Conservation (phyloP, 1,140 invertebrate species). For the Drosophila prosaltans region DNA sequence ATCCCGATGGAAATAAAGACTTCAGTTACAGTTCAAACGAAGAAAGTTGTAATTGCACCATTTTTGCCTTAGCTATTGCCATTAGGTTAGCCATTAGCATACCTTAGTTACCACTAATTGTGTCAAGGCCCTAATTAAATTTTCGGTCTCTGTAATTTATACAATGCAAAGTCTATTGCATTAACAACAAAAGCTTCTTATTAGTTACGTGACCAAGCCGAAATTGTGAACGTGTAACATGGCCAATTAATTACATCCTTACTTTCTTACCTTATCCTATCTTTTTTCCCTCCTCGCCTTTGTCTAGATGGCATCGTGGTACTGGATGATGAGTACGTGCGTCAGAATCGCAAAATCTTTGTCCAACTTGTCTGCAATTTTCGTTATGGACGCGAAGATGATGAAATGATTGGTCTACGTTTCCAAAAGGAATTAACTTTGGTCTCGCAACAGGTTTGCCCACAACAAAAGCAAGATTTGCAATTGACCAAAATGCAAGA, state of each 20-base stretch:
- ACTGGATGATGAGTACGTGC: constrained; percentile 95
- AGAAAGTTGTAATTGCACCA: not conserved
- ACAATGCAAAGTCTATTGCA: constrained; percentile 36
- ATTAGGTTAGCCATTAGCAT: not conserved
- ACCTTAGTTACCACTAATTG: not conserved
- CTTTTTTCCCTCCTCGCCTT: not conserved
- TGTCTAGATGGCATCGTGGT: constrained; percentile 95
- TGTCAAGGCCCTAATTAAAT: constrained; percentile 54
- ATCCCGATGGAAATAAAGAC: not conserved
- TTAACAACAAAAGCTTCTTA: constrained; percentile 55
- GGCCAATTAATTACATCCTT: constrained; percentile 50
- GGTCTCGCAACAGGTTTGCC: constrained; percentile 93
- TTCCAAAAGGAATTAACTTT: constrained; percentile 98
- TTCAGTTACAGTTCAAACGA: not conserved
- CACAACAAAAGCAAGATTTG: constrained; percentile 86
- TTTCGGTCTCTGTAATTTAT: constrained; percentile 47
- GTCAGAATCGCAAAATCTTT: constrained; percentile 92
- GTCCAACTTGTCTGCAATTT: constrained; percentile 98
- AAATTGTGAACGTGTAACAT: not conserved
- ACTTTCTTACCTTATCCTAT: not conserved
- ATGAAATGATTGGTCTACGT: constrained; percentile 98
- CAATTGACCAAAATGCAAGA: constrained; percentile 91
- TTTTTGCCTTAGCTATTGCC: not conserved
- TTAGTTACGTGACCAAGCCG: constrained; percentile 65
- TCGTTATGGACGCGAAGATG: constrained; percentile 98